Evolutionary conservation across 2,113 vertebrate species (phyloP), one percentile per base, ranked within the genome.

Genomic region (Alligator sinensis): DNA sequence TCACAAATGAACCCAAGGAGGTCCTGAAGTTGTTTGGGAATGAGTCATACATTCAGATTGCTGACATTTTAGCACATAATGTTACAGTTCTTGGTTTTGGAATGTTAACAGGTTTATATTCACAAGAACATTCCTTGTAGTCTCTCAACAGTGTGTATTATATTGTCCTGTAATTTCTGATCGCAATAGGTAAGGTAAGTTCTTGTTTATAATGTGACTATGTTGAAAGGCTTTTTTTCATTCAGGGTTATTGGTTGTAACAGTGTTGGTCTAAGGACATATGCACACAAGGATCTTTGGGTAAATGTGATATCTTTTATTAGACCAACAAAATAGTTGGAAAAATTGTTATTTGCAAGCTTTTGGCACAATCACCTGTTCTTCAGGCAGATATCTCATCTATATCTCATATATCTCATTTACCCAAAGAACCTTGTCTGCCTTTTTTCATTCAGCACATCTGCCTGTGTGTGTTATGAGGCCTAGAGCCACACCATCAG

Each of bases 111-210:
- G 59, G 9, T 3, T 1, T 4, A 0, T 2, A 9, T 57, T 13
- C 38, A n/a, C 77, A 4, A 47, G 64, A 60, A 55, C 4, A 4
- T 25, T 27, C 90, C 61, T 81, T 2, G 1, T 0, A 5, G 17
- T 47, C 28, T 78, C 55, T 21, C 12, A 4, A 1, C 9, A 28
- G 22, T 0, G 0, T 3, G 12, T 38, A 72, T 4, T 22, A 4
- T 2, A 0, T 47, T 0, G 0, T 58, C 25, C 58, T 68, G 18
- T 57, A 72, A 13, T 9, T 0, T 4, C 0, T 17, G 47, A 12
- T 19, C 25, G 57, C 2, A 76, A 28, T n/a, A 30, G 25, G 60
- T 63, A 2, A 0, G 0, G 38, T 83, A 15, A 54, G 17, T 61
- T 28, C 70, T 75, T 60, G 13, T 80, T 66, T 92, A 63, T 21